Evolutionary conservation across 2,888 invertebrate genomes (phyloP), one percentile per base, ranked within the genome.

Genomic region (Unio delphinus): DNA sequence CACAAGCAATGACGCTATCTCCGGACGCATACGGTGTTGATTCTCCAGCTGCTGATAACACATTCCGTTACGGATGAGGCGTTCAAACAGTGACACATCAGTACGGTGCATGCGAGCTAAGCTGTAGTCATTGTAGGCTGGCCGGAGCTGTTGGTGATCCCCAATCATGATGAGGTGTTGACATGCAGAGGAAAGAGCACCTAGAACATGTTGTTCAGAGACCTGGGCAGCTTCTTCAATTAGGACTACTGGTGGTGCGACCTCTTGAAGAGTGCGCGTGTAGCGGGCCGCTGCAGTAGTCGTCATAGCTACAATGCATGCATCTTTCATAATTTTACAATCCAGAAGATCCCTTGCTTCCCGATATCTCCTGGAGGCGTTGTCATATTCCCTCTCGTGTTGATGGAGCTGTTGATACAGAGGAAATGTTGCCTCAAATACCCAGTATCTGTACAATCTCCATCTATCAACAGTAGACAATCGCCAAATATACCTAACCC

Each of bases 191-290:
- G 94, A 94, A 23, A 96, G 90, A 0, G 95, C 93, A 0, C 94
- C 93, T 0, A 96, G 90, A 18, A 96, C 93, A 86, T 96, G 96
- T 0, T 94, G 92, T 87, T 97, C 97, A 55, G 96, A 89, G 0
- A 96, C 94, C 91, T 96, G 96, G 0, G 95, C 96, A 0, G 96
- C 96, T 90, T 97, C 97, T 89, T 96, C 96, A 2, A 96, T 94
- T 26, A 92, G 87, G 18, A 91, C 87, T 64, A 90, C 87, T 55
- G 83, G 81, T 11, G 90, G 90, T n/a, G 86, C 77, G 28, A 91
- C 82, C 45, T 81, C 77, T 56, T 80, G 76, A 15, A 89, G 69
- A 1, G 67, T 83, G 82, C 54, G 89, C 30, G 83, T 83, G 70
- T 87, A 88, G 55, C 84, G 75, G 4, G 89, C 88, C 26, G 89